Evolutionary conservation across 2,888 invertebrate species (phyloP), one percentile per base, ranked within the genome.

Genomic region (Dermolepida albohirtum): DNA sequence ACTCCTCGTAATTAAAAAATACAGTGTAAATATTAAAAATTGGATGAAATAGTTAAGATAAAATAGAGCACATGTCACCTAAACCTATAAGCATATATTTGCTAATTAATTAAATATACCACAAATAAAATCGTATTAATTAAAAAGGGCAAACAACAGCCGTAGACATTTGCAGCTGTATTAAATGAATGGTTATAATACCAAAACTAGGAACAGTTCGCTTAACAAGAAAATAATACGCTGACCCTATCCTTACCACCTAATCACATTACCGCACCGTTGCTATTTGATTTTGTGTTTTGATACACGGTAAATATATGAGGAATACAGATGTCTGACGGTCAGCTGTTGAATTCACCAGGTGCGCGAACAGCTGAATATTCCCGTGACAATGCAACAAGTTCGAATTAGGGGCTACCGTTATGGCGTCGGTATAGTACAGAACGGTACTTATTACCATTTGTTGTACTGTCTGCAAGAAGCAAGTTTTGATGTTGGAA

Each of bases 311-410:
- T 59, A 59, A 59, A 59, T 59, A 59, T 66, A 49, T 50, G 59
- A 50, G 49, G 59, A 66, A 39, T 59, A 66, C 66, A 66, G 66
- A 66, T 66, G 66, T 59, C 40, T 63, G 63, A 66, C 70, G 71
- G 74, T 74, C 74, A 74, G 74, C 74, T 74, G 74, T 74, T 74
- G 74, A 71, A 72, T 71, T 70, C 64, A 59, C 74, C 74, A 74
- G 74, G 74, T 74, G 73, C 65, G 71, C 69, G 44, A 64, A 74
- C 74, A 74, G 74, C 74, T 74, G 74, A 72, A 72, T 63, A 69
- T 63, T 71, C 72, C 74, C 68, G 65, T 71, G 71, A 70, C 69
- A 70, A 69, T 72, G 74, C 74, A 74, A 74, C 74, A 74, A 74
- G 74, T 74, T 62, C 64, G 74, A 74, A 74, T 65, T 70, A 54